Conservation (phyloP, 2,888 invertebrate genomes). For the Aspidiotus rigidus region DNA sequence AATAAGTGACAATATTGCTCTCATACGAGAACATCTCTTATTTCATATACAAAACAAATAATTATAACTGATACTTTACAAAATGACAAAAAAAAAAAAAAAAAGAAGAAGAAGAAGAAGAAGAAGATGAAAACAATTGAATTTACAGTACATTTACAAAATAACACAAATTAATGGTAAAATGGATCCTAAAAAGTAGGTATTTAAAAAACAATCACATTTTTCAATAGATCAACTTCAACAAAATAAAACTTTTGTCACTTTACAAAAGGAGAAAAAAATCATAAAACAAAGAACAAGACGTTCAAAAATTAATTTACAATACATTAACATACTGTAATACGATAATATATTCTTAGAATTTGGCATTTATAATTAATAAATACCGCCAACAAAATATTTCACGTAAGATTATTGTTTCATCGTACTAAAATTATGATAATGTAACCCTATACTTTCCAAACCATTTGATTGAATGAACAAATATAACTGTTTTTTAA, state of each 20-base stretch:
- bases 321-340: slow-evolving; percentile 11
- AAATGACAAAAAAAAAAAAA: slow-evolving; percentile 12
- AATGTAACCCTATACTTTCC: too few relatives aligned
- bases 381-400: slow-evolving; percentile 25
- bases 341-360: too few relatives aligned
- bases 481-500: too few relatives aligned
- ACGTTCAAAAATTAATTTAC: slow-evolving; percentile 18
- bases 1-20: too few relatives aligned
- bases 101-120: too few relatives aligned
- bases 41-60: slow-evolving; percentile 11
- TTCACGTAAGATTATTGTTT: neutral
- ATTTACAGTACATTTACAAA: slow-evolving; percentile 18
- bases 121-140: neutral
- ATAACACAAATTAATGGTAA: slow-evolving; percentile 26
- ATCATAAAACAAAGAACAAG: slow-evolving; percentile 26
- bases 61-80: slow-evolving; percentile 10
- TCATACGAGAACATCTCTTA: neutral
- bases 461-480: too few relatives aligned
- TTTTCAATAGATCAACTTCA: slow-evolving; percentile 22
- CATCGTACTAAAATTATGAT: too few relatives aligned
- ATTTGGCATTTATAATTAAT: neutral
- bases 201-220: slow-evolving; percentile 28
- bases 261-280: slow-evolving; percentile 13
- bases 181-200: slow-evolving; percentile 28
- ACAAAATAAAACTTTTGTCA: slow-evolving; percentile 17